These are phyloP conservation scores for Matsumurasca onukii DNA, from an alignment of 1,140 invertebrate genomes.

Conservation along the genomic window DNA sequence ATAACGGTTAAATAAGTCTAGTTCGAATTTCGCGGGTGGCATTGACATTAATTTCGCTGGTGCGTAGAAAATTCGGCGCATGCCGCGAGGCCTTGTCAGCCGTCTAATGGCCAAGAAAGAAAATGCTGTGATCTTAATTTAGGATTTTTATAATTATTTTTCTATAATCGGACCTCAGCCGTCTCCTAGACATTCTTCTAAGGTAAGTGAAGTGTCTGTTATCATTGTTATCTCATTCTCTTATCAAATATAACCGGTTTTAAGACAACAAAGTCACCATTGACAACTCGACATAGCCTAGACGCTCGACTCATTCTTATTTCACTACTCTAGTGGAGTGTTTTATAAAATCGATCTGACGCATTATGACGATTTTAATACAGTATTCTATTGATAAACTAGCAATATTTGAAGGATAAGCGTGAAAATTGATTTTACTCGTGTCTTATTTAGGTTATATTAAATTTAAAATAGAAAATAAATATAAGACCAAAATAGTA, in stretches of 20 bases:
- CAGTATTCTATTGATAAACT: neutral
- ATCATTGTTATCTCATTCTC: neutral
- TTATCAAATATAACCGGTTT: conserved; percentile 8
- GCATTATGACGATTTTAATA: conserved; percentile 3
- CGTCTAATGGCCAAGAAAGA: conserved; percentile 39
- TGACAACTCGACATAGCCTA: conserved; percentile 26
- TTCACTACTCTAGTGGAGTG: conserved; percentile 12
- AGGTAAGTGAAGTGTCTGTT: conserved; percentile 19
- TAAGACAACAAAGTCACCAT: neutral
- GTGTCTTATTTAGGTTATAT: too few species aligned
- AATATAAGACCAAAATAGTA: too few species aligned
- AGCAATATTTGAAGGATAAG: neutral
- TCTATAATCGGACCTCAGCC: conserved; percentile 11
- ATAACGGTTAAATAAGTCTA: too few species aligned
- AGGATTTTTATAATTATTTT: conserved; percentile 37
- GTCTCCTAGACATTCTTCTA: neutral
- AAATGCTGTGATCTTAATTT: conserved; percentile 41
- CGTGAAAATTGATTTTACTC: neutral
- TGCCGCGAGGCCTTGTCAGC: conserved; percentile 28
- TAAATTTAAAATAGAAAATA: too few species aligned
- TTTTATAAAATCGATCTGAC: conserved; percentile 10
- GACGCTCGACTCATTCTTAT: conserved; percentile 4
- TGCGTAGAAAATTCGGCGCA: conserved; percentile 35
- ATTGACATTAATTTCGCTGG: conserved; percentile 26
- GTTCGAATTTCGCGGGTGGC: conserved; percentile 25